Percentiles rank a stretch among this genome's conserved stretches.
phyloP scores from a whole-genome alignment of 2,113 vertebrate species.

The Scopus umbretta region DNA sequence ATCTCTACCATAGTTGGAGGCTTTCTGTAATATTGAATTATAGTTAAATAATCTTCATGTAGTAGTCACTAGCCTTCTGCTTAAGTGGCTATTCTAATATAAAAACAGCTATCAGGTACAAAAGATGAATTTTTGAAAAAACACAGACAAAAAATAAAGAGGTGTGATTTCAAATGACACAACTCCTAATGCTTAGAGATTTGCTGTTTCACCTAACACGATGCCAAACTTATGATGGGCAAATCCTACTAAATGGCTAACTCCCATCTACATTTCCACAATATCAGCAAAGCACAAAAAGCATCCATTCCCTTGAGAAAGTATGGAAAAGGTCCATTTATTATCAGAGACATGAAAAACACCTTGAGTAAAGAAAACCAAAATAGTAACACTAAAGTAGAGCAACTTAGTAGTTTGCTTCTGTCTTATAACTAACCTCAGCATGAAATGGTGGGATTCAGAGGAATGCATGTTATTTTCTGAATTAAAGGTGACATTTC shows the following conservation, averaged over 20 bases:
- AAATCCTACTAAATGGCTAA: background rate
- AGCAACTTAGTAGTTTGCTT: background rate
- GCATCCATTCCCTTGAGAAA: constrained; percentile 19
- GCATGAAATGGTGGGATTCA: background rate
- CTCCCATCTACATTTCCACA: background rate
- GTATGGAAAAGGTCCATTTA: constrained; percentile 16
- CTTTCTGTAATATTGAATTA: background rate
- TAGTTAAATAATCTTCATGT: background rate
- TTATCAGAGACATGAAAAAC: constrained; percentile 48
- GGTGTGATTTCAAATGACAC: background rate
- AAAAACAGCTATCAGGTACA: background rate
- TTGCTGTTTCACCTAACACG: background rate
- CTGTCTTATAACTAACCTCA: background rate
- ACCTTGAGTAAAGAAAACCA: constrained; percentile 41
- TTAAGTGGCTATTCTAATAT: background rate
- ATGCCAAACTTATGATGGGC: background rate
- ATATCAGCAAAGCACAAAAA: constrained; percentile 43
- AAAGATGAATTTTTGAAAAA: background rate
- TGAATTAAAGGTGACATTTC: background rate
- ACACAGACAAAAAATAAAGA: background rate
- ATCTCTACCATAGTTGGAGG: background rate
- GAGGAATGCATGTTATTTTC: background rate
- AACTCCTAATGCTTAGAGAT: background rate
- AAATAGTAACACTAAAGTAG: constrained; percentile 53
- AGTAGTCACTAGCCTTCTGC: background rate